Percentiles rank a stretch among this genome's conserved stretches.
phyloP scores from a whole-genome alignment of 1,140 invertebrate species.

The Diabrotica undecimpunctata region DNA sequence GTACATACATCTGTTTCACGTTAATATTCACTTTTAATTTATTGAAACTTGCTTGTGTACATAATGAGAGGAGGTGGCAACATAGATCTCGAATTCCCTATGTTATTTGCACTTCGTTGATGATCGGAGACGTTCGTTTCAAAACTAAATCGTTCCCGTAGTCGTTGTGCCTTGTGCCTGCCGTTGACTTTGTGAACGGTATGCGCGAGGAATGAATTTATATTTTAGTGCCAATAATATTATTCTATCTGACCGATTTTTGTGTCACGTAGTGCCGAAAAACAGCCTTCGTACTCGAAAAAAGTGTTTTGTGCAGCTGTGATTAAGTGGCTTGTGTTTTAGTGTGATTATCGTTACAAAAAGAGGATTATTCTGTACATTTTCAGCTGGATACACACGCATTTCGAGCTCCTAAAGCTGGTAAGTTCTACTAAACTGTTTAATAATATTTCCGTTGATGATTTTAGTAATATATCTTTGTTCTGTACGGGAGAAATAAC shows the following conservation, averaged over 20 bases:
- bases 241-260: slow-evolving; percentile 7
- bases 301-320: slow-evolving; percentile 14
- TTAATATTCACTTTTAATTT: too few species aligned
- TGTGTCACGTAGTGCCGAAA: slow-evolving; percentile 5
- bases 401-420: slow-evolving; percentile 1
- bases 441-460: too few species aligned
- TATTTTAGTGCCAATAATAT: slow-evolving; percentile 18
- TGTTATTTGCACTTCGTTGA: slow-evolving; percentile 4
- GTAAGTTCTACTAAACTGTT: background rate
- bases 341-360: slow-evolving; percentile 12
- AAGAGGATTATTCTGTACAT: slow-evolving; percentile 8
- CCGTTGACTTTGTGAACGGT: slow-evolving; percentile 20
- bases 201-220: slow-evolving; percentile 15
- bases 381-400: slow-evolving; percentile 1
- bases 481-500: slow-evolving; percentile 19
- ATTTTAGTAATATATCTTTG: slow-evolving; percentile 13
- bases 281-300: background rate
- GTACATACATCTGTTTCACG: too few species aligned
- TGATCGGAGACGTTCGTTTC: slow-evolving; percentile 8
- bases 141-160: slow-evolving; percentile 14
- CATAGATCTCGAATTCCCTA: background rate
- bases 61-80: background rate
- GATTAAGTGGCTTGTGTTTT: slow-evolving; percentile 14
- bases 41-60: too few species aligned
- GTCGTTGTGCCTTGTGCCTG: slow-evolving; percentile 20